Percentiles rank a stretch among this genome's conserved stretches.
Conservation (phyloP, 2,888 invertebrate genomes). For the Ceratothoa steindachneri region DNA sequence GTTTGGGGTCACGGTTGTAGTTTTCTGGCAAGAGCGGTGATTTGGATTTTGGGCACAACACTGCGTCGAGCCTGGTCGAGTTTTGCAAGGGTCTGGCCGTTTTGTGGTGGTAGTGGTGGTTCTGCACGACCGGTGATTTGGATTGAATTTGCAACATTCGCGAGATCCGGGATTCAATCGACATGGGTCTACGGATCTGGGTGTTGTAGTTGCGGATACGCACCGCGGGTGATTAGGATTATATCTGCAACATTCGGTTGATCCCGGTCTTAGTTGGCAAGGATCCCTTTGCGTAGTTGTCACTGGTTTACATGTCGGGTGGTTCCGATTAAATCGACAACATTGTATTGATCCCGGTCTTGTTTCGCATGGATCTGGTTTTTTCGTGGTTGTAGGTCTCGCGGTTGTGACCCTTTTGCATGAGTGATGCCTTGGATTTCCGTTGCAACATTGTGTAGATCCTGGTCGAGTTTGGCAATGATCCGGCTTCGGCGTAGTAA, state of each 20-base stretch:
- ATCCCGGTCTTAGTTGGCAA: slow-evolving; percentile 20
- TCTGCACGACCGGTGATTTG: slow-evolving; percentile 15
- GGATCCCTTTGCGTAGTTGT: background rate
- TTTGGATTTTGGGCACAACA: slow-evolving; percentile 22
- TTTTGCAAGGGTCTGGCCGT: background rate
- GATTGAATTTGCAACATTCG: slow-evolving; percentile 24
- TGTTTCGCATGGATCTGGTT: background rate
- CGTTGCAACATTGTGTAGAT: too few relatives aligned
- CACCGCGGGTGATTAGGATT: slow-evolving; percentile 21
- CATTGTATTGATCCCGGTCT: background rate
- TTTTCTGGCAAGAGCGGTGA: slow-evolving; percentile 14
- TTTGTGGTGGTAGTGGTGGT: slow-evolving; percentile 28
- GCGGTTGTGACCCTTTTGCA: too few relatives aligned
- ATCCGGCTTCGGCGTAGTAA: too few relatives aligned
- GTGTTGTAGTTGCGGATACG: slow-evolving; percentile 1
- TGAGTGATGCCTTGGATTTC: too few relatives aligned
- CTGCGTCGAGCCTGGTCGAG: slow-evolving; percentile 15
- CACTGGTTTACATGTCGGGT: background rate
- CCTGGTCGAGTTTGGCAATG: too few relatives aligned
- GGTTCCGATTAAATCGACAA: background rate
- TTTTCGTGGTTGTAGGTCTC: background rate
- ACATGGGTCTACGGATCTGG: slow-evolving; percentile 23
- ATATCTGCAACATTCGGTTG: slow-evolving; percentile 18
- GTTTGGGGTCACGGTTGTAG: slow-evolving; percentile 3
- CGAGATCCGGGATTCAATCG: slow-evolving; percentile 20